A percentile compares a stretch with the other conserved stretches of the same genome.
These are phyloP conservation scores for Latrodectus hesperus DNA, from an alignment of 2,888 invertebrate genomes.

Conservation along the genomic window DNA sequence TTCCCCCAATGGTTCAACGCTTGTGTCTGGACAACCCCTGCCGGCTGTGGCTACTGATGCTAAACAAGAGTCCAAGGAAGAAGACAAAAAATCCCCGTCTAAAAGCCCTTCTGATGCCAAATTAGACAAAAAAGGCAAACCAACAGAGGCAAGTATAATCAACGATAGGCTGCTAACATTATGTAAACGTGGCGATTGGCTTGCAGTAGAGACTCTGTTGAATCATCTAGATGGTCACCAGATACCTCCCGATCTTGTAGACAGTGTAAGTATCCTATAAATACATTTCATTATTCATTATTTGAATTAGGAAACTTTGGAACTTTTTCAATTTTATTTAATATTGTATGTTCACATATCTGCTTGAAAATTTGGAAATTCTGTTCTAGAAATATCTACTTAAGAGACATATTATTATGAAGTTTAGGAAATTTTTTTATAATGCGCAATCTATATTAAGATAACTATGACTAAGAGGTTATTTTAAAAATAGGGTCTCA, in stretches of 20 bases:
- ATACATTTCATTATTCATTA: not conserved
- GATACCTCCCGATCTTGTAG: conserved; percentile 54
- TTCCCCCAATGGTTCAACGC: not conserved
- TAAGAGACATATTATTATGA: too few species aligned
- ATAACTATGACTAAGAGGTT: too few species aligned
- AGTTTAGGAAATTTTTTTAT: too few species aligned
- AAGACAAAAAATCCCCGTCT: not conserved
- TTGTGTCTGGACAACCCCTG: conserved; percentile 44
- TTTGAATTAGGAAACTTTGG: too few species aligned
- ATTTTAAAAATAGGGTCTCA: too few species aligned
- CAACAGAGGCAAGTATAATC: conserved; percentile 24
- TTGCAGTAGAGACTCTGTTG: conserved; percentile 70
- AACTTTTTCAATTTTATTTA: too few species aligned
- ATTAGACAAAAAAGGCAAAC: conserved; percentile 16
- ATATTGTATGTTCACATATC: too few species aligned
- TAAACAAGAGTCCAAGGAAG: conserved; percentile 13
- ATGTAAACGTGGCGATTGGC: conserved; percentile 70
- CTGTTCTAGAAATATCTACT: too few species aligned
- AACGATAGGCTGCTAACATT: conserved; percentile 49
- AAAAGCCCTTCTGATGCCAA: not conserved
- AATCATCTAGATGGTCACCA: conserved; percentile 69
- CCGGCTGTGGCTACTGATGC: conserved; percentile 24
- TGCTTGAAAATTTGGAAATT: too few species aligned
- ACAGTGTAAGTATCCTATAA: conserved; percentile 46
- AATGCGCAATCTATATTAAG: too few species aligned